Evolutionary conservation across 2,113 vertebrate species (phyloP), one percentile per base, ranked within the genome.

Genomic region (Eclectus roratus): DNA sequence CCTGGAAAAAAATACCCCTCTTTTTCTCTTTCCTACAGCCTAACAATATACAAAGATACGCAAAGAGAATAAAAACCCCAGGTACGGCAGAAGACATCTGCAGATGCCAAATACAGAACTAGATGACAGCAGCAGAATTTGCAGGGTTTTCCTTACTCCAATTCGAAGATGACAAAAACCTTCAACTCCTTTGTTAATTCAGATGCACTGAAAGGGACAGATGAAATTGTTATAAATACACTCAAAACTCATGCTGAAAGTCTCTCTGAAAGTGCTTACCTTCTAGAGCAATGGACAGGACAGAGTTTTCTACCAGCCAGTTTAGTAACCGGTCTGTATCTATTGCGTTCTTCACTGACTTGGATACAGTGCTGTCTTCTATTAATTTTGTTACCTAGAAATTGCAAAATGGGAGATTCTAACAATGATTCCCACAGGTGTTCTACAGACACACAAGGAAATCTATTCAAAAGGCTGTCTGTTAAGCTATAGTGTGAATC

Each of bases 241-340:
- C 52, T 82, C 10, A 89, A 86, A 92, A 44, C 33, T 24, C 0
- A 21, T 25, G 25, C n/a, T 47, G 79, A 19, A 85, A 65, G n/a
- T 37, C 46, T 49, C 23, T 79, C 39, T 78, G 31, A n/a, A 96
- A 70, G 44, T 19, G 46, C 93, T 97, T 97, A 99, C 99, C 99
- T 98, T 99, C 99, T 90, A 99, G 97, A 93, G 99, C 99, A 98
- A 99, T 99, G 6, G 99, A 99, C 35, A 99, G 97, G 87, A 99
- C 99, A 7, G 99, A 99, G 95, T 99, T 99, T 96, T 99, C 99
- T 80, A 99, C 99, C 3, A 99, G 98, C 99, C 99, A 99, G 63
- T 99, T 99, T 39, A 99, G 97, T 23, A 99, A 96, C 74, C 99
- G 97, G 95, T 99, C 99, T 17, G 99, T 99, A 96, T 99, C 99